These are phyloP conservation scores for Thumatha senex DNA, from an alignment of 2,888 invertebrate species.

Conservation along the genomic window DNA sequence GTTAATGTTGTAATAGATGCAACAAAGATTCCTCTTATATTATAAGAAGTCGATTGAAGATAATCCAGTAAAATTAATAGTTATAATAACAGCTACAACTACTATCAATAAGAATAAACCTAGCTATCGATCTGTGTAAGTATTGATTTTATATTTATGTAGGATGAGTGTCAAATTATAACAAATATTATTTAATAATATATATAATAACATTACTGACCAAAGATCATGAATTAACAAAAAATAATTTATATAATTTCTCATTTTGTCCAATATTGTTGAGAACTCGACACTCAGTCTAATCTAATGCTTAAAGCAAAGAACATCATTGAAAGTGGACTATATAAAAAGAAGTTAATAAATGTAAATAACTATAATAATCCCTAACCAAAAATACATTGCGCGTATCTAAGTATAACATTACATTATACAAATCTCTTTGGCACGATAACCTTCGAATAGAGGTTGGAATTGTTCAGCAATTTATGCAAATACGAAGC, in stretches of 20 bases:
- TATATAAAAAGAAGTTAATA: too few species aligned
- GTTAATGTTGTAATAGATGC: too few species aligned
- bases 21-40: too few species aligned
- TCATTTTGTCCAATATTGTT: too few species aligned
- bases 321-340: too few species aligned
- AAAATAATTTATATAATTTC: too few species aligned
- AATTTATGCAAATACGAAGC: slow-evolving; percentile 63
- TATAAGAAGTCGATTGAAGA: slow-evolving; percentile 59
- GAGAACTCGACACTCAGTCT: too few species aligned
- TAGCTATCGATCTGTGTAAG: background rate
- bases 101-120: slow-evolving; percentile 29
- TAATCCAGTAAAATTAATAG: slow-evolving; percentile 48
- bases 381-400: slow-evolving; percentile 7
- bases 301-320: too few species aligned
- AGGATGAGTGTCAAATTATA: too few species aligned
- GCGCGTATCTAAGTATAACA: slow-evolving; percentile 10
- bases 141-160: background rate
- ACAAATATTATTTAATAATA: too few species aligned
- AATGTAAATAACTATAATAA: slow-evolving; percentile 12
- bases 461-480: slow-evolving; percentile 47
- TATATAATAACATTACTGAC: too few species aligned
- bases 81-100: slow-evolving; percentile 19
- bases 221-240: too few species aligned
- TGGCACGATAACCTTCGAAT: slow-evolving; percentile 42
- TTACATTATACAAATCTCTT: slow-evolving; percentile 30